These are phyloP conservation scores for Vultur gryphus DNA, from an alignment of 2,797 vertebrate genomes.

Conservation along the genomic window DNA sequence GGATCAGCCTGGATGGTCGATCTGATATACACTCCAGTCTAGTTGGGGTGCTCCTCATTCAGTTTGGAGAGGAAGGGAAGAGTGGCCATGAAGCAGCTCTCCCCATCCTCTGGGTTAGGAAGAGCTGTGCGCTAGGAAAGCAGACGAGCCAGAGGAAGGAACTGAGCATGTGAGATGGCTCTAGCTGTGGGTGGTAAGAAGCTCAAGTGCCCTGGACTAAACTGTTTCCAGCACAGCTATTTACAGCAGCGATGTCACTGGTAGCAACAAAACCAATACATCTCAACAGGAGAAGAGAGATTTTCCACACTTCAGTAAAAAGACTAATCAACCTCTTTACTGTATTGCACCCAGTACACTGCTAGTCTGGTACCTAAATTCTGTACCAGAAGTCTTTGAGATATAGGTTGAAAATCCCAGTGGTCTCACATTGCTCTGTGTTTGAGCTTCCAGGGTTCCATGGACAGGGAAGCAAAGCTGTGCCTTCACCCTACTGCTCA, in stretches of 20 bases:
- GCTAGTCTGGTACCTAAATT: not conserved
- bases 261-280: not conserved
- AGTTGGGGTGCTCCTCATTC: rapidly evolving
- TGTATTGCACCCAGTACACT: not conserved
- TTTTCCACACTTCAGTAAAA: not conserved
- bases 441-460: not conserved
- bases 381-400: not conserved
- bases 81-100: not conserved
- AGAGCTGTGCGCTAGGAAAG: not conserved
- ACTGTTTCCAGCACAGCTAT: not conserved
- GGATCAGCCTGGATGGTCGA: not conserved
- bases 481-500: not conserved
- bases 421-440: not conserved
- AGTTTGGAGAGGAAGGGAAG: not conserved
- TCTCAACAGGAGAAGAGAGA: not conserved
- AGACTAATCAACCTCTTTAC: not conserved
- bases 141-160: not conserved
- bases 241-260: not conserved
- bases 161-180: not conserved
- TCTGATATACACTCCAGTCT: not conserved
- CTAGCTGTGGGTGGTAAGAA: not conserved
- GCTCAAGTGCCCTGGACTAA: not conserved
- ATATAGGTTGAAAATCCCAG: not conserved
- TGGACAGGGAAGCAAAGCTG: not conserved
- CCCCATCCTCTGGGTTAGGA: not conserved